Evolutionary conservation across 1,140 invertebrate species (phyloP).

Genomic region (Leptinotarsa defecta): DNA sequence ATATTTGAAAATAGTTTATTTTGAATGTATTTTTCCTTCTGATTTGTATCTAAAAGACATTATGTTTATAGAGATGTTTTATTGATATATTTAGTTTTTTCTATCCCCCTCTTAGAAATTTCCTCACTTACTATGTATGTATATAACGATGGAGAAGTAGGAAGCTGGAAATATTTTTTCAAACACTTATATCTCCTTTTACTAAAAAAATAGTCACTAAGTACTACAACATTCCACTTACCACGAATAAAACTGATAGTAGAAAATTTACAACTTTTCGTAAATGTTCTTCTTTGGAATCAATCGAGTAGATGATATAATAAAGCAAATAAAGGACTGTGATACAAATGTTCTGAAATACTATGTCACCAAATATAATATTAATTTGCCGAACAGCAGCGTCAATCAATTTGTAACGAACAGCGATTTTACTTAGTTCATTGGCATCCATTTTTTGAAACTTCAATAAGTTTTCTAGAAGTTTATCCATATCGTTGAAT

Average conservation of each 20-base stretch:
- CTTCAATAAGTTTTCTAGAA: neutral
- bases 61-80: no score
- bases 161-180: no score
- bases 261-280: no score
- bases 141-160: no score
- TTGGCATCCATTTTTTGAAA: neutral
- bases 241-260: neutral
- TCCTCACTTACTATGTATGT: no score
- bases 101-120: no score
- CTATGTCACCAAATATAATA: slow-evolving; percentile 8
- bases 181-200: no score
- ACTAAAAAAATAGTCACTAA: no score
- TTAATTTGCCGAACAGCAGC: neutral
- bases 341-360: neutral
- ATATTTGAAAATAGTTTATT: no score
- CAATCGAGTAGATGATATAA: slow-evolving; percentile 1
- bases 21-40: no score
- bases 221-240: neutral
- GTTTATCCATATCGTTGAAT: neutral
- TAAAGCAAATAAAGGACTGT: neutral
- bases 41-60: no score
- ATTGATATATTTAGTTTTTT: no score
- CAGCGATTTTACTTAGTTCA: neutral
- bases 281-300: neutral
- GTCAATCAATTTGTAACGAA: neutral